phyloP scores from a whole-genome alignment of 2,888 invertebrate genomes.

The Strigamia transsilvanica region DNA sequence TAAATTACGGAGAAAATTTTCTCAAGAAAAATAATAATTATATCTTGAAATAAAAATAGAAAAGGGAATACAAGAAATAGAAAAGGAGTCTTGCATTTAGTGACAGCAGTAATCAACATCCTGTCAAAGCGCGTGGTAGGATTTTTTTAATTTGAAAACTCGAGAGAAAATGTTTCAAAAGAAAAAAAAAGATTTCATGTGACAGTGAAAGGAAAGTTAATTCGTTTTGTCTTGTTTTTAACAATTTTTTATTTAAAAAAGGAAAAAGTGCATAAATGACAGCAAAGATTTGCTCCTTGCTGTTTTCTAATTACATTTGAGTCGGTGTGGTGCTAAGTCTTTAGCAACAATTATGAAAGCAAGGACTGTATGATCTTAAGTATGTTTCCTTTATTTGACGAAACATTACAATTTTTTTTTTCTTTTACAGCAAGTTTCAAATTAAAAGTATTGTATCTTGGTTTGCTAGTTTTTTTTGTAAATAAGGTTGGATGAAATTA shows the following conservation, averaged over 20 bases:
- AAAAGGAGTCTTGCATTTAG: not conserved
- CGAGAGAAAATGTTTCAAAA: slow-evolving; percentile 1
- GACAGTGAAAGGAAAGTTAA: slow-evolving; percentile 33
- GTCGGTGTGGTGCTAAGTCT: not conserved
- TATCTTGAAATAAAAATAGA: not conserved
- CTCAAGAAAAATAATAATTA: not conserved
- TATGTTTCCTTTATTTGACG: not conserved
- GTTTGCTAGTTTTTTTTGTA: not conserved
- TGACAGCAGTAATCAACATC: slow-evolving; percentile 46
- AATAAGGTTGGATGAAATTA: not conserved
- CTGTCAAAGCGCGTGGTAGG: not conserved
- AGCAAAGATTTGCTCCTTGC: not conserved
- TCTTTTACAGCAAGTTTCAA: not conserved
- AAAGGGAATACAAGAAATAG: not conserved
- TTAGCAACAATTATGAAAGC: not conserved
- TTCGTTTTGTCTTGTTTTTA: slow-evolving; percentile 46
- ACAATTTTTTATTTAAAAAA: not conserved
- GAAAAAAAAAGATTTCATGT: not conserved
- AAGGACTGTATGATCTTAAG: not conserved
- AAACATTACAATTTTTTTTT: too few species aligned
- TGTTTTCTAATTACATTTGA: slow-evolving; percentile 39
- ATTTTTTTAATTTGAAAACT: slow-evolving; percentile 39
- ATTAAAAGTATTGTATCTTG: not conserved
- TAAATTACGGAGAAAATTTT: not conserved
- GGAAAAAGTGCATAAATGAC: slow-evolving; percentile 31